Conservation (phyloP, 2,888 invertebrate species). For the Psococerastis gibbosa region DNA sequence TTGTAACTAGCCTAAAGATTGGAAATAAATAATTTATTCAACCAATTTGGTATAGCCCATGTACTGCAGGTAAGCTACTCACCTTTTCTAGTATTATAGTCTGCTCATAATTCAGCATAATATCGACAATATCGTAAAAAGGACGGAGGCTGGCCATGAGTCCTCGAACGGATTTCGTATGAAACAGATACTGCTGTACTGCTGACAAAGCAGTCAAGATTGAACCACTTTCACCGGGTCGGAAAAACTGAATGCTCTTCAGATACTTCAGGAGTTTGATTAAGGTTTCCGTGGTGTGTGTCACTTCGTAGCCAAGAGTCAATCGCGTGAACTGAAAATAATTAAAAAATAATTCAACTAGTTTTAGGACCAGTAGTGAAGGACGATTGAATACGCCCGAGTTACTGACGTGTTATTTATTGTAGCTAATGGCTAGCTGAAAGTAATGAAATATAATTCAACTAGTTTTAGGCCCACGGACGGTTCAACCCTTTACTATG, state of each 20-base stretch:
- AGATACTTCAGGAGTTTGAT: conserved; percentile 35
- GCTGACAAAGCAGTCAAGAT: conserved; percentile 36
- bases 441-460: too few species aligned
- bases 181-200: conserved; percentile 35
- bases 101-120: conserved; percentile 41
- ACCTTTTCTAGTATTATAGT: conserved; percentile 58
- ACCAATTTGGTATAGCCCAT: too few species aligned
- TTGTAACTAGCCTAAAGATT: too few species aligned
- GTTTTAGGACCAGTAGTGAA: too few species aligned
- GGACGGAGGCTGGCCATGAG: conserved; percentile 33
- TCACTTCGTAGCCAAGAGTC: conserved; percentile 43
- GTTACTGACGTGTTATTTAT: too few species aligned
- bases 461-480: too few species aligned
- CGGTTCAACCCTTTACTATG: too few species aligned
- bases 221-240: conserved; percentile 46
- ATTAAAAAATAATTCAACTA: too few species aligned
- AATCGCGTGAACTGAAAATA: conserved; percentile 31
- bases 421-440: too few species aligned
- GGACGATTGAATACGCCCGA: too few species aligned
- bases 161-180: conserved; percentile 27
- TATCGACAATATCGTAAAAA: conserved; percentile 40
- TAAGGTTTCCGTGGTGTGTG: conserved; percentile 35
- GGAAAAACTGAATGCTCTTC: conserved; percentile 29
- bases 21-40: too few species aligned
- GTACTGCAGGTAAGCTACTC: too few species aligned